Conservation (phyloP, 2,113 vertebrate genomes). For the Lepisosteus osseus region DNA sequence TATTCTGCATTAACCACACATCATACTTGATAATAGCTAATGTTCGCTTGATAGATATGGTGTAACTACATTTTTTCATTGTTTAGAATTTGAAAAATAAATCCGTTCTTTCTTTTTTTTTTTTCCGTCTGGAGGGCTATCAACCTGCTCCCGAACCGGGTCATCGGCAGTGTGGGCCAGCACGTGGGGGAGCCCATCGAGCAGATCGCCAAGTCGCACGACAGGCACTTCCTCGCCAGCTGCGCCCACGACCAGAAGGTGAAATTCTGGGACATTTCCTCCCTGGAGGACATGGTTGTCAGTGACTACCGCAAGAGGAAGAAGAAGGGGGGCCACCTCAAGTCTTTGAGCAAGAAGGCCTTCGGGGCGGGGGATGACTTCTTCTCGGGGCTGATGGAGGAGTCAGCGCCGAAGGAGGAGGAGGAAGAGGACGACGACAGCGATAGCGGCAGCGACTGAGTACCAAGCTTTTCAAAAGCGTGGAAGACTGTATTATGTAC, state of each 20-base stretch:
- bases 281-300: constrained; percentile 62
- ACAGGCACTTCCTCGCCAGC: constrained; percentile 77
- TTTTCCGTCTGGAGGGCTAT: constrained; percentile 67
- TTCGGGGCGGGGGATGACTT: constrained; percentile 75
- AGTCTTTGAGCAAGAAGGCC: constrained; percentile 81
- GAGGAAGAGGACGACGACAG: constrained; percentile 27
- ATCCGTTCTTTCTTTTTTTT: background rate
- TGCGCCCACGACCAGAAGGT: constrained; percentile 87
- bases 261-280: constrained; percentile 89
- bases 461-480: constrained; percentile 30
- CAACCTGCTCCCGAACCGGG: constrained; percentile 85
- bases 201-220: constrained; percentile 70
- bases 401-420: constrained; percentile 24
- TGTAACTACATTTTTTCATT: too few relatives aligned
- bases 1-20: too few relatives aligned
- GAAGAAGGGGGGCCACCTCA: constrained; percentile 75
- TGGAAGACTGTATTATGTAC: constrained; percentile 17
- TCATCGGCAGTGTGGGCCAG: constrained; percentile 87
- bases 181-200: constrained; percentile 86
- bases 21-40: too few relatives aligned
- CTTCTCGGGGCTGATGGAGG: constrained; percentile 69
- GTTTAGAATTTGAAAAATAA: background rate
- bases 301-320: constrained; percentile 82
- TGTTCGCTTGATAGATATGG: too few relatives aligned
- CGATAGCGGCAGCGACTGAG: constrained; percentile 36